Percentiles rank a stretch among this genome's conserved stretches.
Evolutionary conservation across 2,113 vertebrate species (phyloP).

Genomic region (Microcebus lehilahytsara): DNA sequence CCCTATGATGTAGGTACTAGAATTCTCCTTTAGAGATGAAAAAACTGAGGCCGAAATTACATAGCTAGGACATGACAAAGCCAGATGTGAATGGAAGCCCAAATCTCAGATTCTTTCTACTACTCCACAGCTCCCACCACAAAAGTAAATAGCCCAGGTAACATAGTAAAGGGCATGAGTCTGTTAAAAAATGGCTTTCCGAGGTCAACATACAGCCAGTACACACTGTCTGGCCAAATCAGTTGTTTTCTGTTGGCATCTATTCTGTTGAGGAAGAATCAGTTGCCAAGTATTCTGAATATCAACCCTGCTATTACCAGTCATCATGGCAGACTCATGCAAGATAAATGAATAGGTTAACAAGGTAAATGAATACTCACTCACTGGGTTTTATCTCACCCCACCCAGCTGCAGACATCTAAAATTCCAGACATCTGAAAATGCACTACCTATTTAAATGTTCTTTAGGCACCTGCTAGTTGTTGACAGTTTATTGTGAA

Average conservation of each 20-base stretch:
- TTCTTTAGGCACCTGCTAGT: neutral
- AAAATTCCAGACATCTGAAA: neutral
- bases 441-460: neutral
- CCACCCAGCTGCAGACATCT: neutral
- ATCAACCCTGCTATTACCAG: neutral
- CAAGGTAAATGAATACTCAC: neutral
- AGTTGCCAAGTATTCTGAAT: neutral
- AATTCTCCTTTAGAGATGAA: neutral
- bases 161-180: neutral
- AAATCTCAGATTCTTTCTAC: neutral
- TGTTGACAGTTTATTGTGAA: neutral
- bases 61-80: neutral
- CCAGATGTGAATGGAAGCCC: neutral
- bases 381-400: neutral
- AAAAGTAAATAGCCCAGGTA: neutral
- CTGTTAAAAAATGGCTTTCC: neutral
- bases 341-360: neutral
- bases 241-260: neutral
- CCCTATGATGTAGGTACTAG: neutral
- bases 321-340: neutral
- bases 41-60: neutral
- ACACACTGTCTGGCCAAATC: neutral
- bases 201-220: neutral
- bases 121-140: neutral
- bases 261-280: neutral